phyloP scores from a whole-genome alignment of 2,797 vertebrate species.

The Rhynchotus rufescens region DNA sequence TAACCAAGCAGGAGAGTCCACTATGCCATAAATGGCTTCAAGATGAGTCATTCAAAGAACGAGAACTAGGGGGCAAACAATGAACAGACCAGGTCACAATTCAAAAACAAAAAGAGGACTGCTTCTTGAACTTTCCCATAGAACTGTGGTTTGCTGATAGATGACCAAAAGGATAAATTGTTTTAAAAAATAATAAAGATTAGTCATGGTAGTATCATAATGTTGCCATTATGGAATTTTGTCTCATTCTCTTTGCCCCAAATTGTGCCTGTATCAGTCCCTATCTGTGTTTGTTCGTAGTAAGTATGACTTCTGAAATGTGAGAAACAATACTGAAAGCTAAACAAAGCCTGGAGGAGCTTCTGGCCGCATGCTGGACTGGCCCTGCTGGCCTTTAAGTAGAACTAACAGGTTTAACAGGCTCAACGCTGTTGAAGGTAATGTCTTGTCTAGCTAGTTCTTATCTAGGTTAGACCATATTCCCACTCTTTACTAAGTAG shows the following conservation, averaged over 20 bases:
- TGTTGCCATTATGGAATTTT: not conserved
- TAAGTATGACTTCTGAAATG: not conserved
- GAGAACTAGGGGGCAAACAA: not conserved
- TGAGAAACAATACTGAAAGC: not conserved
- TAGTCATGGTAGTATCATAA: not conserved
- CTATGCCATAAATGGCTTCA: not conserved
- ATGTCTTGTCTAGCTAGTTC: not conserved
- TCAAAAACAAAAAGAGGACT: not conserved
- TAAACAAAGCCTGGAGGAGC: not conserved
- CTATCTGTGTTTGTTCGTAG: not conserved
- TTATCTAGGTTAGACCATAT: not conserved
- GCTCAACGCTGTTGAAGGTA: not conserved
- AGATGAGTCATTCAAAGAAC: not conserved
- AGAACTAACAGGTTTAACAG: not conserved
- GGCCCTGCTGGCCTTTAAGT: not conserved
- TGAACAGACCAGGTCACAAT: fast-evolving
- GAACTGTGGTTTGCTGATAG: not conserved
- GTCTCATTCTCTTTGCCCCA: not conserved
- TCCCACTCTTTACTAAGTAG: not conserved
- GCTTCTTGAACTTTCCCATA: not conserved
- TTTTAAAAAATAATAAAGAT: not conserved
- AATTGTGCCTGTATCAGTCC: not conserved
- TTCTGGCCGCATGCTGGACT: not conserved
- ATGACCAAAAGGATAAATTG: not conserved
- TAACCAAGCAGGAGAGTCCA: not conserved